These are phyloP conservation scores for Catharus minimus DNA, from an alignment of 2,113 vertebrate genomes.

Conservation along the genomic window DNA sequence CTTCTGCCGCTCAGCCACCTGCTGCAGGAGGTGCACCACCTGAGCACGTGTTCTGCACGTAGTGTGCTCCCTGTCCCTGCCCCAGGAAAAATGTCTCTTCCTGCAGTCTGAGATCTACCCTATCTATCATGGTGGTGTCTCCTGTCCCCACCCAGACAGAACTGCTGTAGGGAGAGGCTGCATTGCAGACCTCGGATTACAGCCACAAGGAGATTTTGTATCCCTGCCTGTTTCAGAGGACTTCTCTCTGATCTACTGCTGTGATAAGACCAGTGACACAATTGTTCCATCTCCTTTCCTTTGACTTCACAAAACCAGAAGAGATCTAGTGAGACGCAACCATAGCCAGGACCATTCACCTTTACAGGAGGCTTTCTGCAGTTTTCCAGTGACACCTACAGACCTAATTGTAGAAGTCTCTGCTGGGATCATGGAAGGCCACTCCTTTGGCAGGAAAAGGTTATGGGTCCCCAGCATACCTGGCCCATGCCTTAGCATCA, in stretches of 20 bases:
- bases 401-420: background rate
- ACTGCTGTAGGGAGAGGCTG: background rate
- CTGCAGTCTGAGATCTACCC: background rate
- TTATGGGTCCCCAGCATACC: background rate
- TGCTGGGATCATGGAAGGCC: background rate
- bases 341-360: background rate
- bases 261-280: background rate
- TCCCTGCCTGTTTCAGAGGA: background rate
- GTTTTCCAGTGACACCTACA: background rate
- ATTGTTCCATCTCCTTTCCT: background rate
- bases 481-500: background rate
- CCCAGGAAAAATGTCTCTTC: background rate
- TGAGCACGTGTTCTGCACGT: background rate
- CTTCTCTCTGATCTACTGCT: background rate
- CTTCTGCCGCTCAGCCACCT: background rate
- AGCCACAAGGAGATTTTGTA: background rate
- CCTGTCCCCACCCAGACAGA: background rate
- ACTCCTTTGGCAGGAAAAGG: background rate
- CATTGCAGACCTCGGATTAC: background rate
- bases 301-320: background rate
- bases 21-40: background rate
- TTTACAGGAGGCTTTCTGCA: background rate
- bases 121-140: background rate
- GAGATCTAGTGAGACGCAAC: background rate
- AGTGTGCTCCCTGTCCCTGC: background rate